Conservation (phyloP, 2,113 vertebrate species). For the Taurulus bubalis region DNA sequence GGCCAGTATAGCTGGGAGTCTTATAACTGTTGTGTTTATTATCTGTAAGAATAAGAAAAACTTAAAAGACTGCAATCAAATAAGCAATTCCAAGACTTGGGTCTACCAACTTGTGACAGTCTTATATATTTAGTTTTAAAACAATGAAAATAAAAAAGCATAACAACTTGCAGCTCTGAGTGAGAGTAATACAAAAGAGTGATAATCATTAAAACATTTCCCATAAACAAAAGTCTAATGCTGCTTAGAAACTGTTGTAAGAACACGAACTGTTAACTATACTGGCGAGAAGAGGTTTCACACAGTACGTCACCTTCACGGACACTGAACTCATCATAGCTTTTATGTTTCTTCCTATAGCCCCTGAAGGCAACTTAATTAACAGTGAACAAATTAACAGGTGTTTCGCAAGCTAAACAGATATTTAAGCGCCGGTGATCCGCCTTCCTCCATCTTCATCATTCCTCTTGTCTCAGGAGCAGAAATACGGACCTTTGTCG, state of each 20-base stretch:
- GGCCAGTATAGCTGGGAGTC: not conserved
- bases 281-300: not conserved
- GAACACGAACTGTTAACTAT: not conserved
- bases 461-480: not conserved
- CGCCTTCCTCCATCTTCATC: accelerated
- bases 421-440: no score
- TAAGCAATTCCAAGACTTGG: not conserved
- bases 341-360: not conserved
- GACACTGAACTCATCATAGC: not conserved
- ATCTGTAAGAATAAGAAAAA: not conserved
- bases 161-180: not conserved
- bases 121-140: not conserved
- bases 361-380: slow-evolving; percentile 38
- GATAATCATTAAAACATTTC: not conserved
- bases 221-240: not conserved
- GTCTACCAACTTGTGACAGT: not conserved
- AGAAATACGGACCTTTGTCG: not conserved
- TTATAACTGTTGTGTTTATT: not conserved
- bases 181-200: not conserved
- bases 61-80: not conserved
- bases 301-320: not conserved
- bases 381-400: slow-evolving; percentile 11
- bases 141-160: not conserved
- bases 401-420: not conserved
- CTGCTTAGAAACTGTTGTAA: not conserved